These are phyloP conservation scores for Drosophila ercepeae DNA, from an alignment of 1,140 invertebrate genomes.

Conservation along the genomic window DNA sequence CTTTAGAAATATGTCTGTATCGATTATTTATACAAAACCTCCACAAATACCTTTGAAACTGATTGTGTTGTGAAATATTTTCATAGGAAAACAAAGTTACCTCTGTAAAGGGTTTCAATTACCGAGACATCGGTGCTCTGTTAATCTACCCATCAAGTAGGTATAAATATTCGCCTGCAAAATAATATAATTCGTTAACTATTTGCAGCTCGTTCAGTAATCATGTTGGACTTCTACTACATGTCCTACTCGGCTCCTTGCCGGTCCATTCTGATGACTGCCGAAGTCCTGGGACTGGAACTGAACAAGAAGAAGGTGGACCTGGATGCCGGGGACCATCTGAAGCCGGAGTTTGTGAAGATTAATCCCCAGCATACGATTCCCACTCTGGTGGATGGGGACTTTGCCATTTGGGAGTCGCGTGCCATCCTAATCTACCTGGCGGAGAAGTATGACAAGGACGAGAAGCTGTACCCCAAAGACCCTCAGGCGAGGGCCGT, in stretches of 20 bases:
- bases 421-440: constrained; percentile 90
- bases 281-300: constrained; percentile 88
- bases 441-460: constrained; percentile 87
- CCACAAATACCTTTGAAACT: too few relatives aligned
- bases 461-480: constrained; percentile 88
- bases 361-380: constrained; percentile 85
- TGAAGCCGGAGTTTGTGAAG: constrained; percentile 89
- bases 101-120: not conserved
- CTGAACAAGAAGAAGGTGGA: constrained; percentile 89
- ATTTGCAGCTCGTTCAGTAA: not conserved
- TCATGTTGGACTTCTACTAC: constrained; percentile 86
- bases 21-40: too few relatives aligned
- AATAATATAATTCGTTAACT: not conserved
- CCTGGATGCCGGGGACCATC: constrained; percentile 87
- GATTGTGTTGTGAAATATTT: not conserved
- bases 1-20: too few relatives aligned
- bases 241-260: constrained; percentile 88
- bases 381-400: constrained; percentile 88
- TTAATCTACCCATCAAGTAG: too few relatives aligned
- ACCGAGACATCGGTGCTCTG: not conserved
- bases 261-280: constrained; percentile 87
- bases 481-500: constrained; percentile 87
- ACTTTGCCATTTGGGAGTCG: constrained; percentile 87
- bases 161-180: not conserved
- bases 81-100: not conserved